Evolutionary conservation across 2,888 invertebrate species (phyloP), one percentile per base, ranked within the genome.

Genomic region (Ashinkailepas kermadecensis): DNA sequence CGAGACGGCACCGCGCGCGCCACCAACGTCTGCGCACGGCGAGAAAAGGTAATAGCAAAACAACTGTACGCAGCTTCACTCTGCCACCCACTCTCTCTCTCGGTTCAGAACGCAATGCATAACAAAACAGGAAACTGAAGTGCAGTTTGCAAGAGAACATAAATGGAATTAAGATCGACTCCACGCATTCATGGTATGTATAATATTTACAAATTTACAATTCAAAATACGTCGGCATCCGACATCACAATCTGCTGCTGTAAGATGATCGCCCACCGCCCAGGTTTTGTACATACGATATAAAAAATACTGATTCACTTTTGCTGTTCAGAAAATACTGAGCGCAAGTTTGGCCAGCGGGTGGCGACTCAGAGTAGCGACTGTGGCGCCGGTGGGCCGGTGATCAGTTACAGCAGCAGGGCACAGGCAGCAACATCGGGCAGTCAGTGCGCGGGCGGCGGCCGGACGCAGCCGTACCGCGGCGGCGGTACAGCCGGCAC

Each of bases 21-120:
- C 18, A 10, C 70, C 39, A n/a, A 10, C 54, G 9, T 9, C 39
- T 6, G 54, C 54, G 56, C 74, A 7, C 74, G 39, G 39, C 39
- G 39, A 39, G 39, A 74, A 74, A 56, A 74, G 74, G 74, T 56
- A 23, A 74, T 74, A 74, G 74, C 74, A 74, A 74, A 74, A 74
- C 56, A 21, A 74, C 56, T 8, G 70, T 15, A 15, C 74, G 13
- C 56, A 56, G 18, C 56, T 11, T 10, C 56, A 56, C 25, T 3
- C 7, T 15, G 59, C 59, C 59, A 15, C 12, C 0, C 70, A 11
- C 8, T 54, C 65, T 7, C 65, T 23, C 23, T 9, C 6, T 13
- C 6, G 65, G 21, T 11, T 12, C 54, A 56, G 8, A 74, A 74
- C 74, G 21, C 74, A 74, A 74, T 74, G 56, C 54, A 74, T 74